These are phyloP conservation scores for Gastracanthus pulcherrimus DNA, from an alignment of 2,888 invertebrate genomes.

Conservation along the genomic window DNA sequence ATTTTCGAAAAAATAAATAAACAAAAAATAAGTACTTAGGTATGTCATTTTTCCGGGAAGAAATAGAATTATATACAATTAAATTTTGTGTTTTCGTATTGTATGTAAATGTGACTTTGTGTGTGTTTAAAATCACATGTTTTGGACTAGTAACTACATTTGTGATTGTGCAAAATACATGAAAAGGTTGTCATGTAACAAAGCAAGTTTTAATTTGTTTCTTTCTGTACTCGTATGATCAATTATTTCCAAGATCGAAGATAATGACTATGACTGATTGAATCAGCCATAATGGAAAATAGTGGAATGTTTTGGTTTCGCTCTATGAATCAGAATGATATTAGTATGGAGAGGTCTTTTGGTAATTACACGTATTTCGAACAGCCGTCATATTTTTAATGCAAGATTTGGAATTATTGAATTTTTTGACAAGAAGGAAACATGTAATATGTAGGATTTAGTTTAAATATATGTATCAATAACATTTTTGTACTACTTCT, in stretches of 20 bases:
- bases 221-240: neutral
- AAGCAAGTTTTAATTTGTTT: neutral
- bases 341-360: neutral
- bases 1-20: too few species aligned
- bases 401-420: too few species aligned
- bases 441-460: too few species aligned
- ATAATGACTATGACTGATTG: neutral
- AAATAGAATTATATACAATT: too few species aligned
- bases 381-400: too few species aligned
- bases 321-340: neutral
- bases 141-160: too few species aligned
- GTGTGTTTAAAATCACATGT: neutral
- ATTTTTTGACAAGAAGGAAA: too few species aligned
- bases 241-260: conserved; percentile 4
- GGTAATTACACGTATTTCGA: neutral
- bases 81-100: too few species aligned
- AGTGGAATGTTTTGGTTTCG: conserved; percentile 1
- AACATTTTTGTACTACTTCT: too few species aligned
- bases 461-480: too few species aligned
- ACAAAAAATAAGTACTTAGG: too few species aligned
- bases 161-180: neutral
- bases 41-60: too few species aligned
- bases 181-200: neutral
- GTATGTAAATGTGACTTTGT: neutral
- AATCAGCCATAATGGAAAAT: neutral